Base-by-base conservation (phyloP, 2,888 invertebrate genomes). In the Callosobruchus maculatus region DNA sequence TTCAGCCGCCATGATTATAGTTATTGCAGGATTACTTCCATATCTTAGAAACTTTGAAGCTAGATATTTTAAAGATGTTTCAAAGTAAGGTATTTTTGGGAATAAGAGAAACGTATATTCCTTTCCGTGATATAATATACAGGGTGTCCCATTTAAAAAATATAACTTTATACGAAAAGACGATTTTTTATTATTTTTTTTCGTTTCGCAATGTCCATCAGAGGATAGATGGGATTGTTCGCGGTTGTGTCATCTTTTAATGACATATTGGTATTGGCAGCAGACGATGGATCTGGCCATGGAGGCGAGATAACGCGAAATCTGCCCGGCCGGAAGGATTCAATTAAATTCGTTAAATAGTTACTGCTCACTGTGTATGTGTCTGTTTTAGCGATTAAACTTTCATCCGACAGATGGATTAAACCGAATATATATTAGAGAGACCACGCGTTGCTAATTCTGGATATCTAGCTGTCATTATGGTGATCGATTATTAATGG, bases 171-270 rank as follows among this genome's bases (percentile, higher is more conserved):
- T n/a, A n/a, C n/a, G n/a, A n/a, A n/a, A n/a, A n/a, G n/a, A n/a
- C n/a, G n/a, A n/a, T n/a, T n/a, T n/a, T n/a, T n/a, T n/a, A n/a
- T n/a, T n/a, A n/a, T n/a, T n/a, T n/a, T n/a, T n/a, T n/a, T n/a
- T n/a, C n/a, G n/a, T n/a, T n/a, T n/a, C 80, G 77, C 76, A 81
- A 81, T 79, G 79, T 81, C 80, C 81, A 81, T 78, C 80, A 75
- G 72, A 71, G 79, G 75, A 79, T 79, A 79, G 78, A 80, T 79
- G 79, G 80, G 78, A 78, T 80, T 77, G 78, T 77, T 77, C 73
- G 80, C 74, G 80, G 80, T 81, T 78, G 77, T 78, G 78, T 80
- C 79, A 81, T 78, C 78, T 80, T 80, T 78, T 78, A 78, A 80
- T 76, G 77, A 79, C 79, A 77, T 73, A 79, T 78, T 75, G 72